Conservation (phyloP, 2,888 invertebrate species). For the Polyommatus icarus region DNA sequence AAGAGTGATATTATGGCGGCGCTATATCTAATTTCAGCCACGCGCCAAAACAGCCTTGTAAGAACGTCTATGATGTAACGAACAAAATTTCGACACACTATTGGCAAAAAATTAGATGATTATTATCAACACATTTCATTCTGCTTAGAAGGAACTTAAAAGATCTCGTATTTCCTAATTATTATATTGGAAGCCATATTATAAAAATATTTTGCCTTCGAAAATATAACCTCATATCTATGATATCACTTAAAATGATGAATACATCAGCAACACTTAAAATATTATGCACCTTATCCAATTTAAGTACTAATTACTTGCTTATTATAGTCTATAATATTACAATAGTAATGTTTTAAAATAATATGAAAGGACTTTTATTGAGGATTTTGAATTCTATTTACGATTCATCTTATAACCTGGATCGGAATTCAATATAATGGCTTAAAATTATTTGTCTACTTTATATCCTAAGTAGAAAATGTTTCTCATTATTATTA, state of each 20-base stretch:
- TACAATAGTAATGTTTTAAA: neutral
- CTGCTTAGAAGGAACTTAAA: neutral
- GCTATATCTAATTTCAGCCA: neutral
- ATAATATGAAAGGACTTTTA: neutral
- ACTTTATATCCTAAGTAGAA: neutral
- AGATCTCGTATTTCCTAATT: neutral
- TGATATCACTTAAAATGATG: neutral
- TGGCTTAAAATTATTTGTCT: neutral
- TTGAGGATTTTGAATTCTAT: neutral
- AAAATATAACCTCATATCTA: neutral
- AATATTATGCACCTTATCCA: neutral
- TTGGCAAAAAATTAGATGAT: neutral
- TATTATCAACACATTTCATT: neutral
- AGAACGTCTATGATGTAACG: neutral
- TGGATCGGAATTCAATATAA: neutral
- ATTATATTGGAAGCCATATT: neutral
- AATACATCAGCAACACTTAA: neutral
- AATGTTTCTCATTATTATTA: neutral
- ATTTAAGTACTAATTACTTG: neutral
- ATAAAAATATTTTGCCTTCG: conserved; percentile 4
- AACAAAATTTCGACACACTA: neutral
- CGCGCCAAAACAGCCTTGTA: neutral
- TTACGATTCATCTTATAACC: neutral
- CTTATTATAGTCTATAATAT: neutral
- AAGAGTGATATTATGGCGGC: neutral